A percentile compares a stretch with the other conserved stretches of the same genome.
These are phyloP conservation scores for Daphoenositta chrysoptera DNA, from an alignment of 2,113 vertebrate genomes.

Conservation along the genomic window DNA sequence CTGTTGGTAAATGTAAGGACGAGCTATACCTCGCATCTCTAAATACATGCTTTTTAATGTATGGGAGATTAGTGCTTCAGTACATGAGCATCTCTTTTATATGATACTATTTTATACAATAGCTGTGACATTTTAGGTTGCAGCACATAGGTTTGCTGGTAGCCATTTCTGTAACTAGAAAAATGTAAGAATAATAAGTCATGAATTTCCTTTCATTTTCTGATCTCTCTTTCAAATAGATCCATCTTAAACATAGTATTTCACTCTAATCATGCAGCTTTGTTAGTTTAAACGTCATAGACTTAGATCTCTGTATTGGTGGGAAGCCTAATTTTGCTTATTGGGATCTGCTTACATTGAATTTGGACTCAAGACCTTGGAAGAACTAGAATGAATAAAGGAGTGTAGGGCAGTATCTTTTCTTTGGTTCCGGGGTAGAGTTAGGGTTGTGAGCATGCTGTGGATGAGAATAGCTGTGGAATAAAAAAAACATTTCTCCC, in stretches of 20 bases:
- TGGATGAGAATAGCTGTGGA: background rate
- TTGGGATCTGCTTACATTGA: background rate
- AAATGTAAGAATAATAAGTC: background rate
- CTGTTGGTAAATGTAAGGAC: background rate
- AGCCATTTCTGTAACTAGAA: background rate
- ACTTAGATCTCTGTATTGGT: background rate
- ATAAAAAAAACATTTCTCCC: background rate
- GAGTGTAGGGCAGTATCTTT: background rate
- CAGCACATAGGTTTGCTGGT: background rate
- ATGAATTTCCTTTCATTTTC: background rate
- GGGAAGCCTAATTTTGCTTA: background rate
- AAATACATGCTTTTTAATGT: background rate
- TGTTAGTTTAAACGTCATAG: background rate
- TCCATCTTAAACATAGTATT: background rate
- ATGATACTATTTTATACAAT: accelerated
- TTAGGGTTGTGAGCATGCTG: background rate
- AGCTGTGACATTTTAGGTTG: background rate
- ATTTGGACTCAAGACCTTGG: background rate
- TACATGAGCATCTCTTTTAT: background rate
- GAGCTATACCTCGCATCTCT: background rate
- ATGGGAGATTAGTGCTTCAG: background rate
- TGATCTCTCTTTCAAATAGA: background rate
- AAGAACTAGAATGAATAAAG: background rate
- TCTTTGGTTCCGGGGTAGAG: background rate
- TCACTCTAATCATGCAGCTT: background rate